Evolutionary conservation across 2,888 invertebrate species (phyloP).

Genomic region (Cyclophora punctaria): DNA sequence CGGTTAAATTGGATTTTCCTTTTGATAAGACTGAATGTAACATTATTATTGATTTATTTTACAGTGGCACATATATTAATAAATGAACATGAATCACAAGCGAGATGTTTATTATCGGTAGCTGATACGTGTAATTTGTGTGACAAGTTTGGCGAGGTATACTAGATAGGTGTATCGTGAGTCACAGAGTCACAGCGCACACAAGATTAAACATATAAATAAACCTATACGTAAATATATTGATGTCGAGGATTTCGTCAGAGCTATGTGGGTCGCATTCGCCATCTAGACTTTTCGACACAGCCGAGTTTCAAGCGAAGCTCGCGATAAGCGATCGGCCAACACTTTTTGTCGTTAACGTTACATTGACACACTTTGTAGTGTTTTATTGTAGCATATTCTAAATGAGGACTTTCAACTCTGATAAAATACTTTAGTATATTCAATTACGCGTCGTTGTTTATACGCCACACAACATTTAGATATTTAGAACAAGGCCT

Average conservation of each 20-base stretch:
- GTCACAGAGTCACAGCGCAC: slow-evolving; percentile 18
- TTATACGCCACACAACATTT: no score
- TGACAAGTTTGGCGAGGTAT: slow-evolving; percentile 16
- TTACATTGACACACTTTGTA: slow-evolving; percentile 44
- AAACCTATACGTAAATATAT: slow-evolving; percentile 30
- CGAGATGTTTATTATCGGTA: neutral
- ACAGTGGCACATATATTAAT: no score
- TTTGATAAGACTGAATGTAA: neutral
- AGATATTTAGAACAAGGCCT: no score
- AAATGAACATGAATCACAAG: neutral
- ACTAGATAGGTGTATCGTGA: slow-evolving; percentile 18
- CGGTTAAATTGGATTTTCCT: neutral
- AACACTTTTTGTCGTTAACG: slow-evolving; percentile 43
- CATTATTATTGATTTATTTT: no score
- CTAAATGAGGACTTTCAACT: slow-evolving; percentile 17
- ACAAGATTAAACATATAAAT: slow-evolving; percentile 19
- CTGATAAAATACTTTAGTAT: slow-evolving; percentile 3
- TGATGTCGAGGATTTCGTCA: slow-evolving; percentile 46
- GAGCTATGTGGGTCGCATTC: slow-evolving; percentile 48
- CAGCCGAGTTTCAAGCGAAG: slow-evolving; percentile 29
- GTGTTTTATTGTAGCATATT: slow-evolving; percentile 21
- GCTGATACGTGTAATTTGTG: neutral
- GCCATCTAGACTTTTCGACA: slow-evolving; percentile 53
- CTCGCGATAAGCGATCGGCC: slow-evolving; percentile 36
- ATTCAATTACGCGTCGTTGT: no score